These are phyloP conservation scores for Aplodontia rufa DNA, from an alignment of 2,113 vertebrate species.

Conservation along the genomic window DNA sequence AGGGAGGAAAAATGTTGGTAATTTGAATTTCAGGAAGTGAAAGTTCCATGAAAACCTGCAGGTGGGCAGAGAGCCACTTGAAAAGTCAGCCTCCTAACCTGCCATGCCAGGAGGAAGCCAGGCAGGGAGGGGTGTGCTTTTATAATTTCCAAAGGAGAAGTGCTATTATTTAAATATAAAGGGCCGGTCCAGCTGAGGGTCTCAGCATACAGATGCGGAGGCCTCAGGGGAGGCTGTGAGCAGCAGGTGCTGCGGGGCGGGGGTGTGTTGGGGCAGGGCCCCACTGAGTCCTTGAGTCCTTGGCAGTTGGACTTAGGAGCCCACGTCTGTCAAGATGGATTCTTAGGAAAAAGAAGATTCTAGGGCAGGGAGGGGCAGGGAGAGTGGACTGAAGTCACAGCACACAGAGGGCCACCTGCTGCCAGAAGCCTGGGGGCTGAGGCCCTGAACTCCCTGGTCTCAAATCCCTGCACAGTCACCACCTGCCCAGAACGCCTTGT, in stretches of 20 bases:
- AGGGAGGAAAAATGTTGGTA: neutral
- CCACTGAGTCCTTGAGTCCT: too few relatives aligned
- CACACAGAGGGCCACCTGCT: neutral
- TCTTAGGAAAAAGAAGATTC: slow-evolving; percentile 46
- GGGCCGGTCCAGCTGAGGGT: fast-evolving
- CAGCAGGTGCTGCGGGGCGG: too few relatives aligned
- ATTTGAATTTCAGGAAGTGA: slow-evolving; percentile 34
- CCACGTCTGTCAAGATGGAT: neutral
- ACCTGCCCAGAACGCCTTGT: too few relatives aligned
- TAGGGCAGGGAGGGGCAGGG: neutral
- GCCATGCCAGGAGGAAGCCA: neutral
- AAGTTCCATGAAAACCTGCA: neutral
- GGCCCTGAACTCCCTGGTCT: neutral
- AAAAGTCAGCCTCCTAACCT: neutral
- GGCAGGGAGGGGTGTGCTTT: neutral
- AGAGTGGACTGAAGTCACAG: neutral
- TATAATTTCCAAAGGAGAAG: neutral
- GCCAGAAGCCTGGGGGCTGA: neutral
- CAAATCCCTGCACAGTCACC: neutral
- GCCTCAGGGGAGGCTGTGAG: neutral
- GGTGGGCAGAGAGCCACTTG: neutral
- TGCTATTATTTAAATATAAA: neutral
- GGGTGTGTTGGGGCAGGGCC: neutral
- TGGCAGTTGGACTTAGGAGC: neutral
- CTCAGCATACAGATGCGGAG: neutral